A percentile compares a stretch with the other conserved stretches of the same genome.
These are phyloP conservation scores for Drosophila neonasuta DNA, from an alignment of 2,888 invertebrate species.

Conservation along the genomic window DNA sequence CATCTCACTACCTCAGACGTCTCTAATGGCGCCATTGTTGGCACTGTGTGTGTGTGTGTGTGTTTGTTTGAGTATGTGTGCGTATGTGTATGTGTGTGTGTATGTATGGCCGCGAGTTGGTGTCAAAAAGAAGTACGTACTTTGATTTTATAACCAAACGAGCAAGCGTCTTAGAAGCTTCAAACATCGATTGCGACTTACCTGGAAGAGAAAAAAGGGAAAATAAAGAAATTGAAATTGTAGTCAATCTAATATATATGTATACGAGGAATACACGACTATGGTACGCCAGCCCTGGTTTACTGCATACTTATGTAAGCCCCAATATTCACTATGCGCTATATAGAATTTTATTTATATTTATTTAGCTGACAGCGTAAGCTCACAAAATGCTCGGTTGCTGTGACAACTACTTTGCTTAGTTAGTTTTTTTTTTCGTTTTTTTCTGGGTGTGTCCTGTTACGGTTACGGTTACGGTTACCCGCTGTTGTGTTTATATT, in stretches of 20 bases:
- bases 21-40: slow-evolving; percentile 51
- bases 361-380: slow-evolving; percentile 63
- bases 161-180: slow-evolving; percentile 50
- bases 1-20: slow-evolving; percentile 50
- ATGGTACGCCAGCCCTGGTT: background rate
- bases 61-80: slow-evolving; percentile 10
- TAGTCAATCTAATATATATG: slow-evolving; percentile 59
- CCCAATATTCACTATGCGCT: slow-evolving; percentile 1
- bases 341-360: slow-evolving; percentile 50
- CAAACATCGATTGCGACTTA: slow-evolving; percentile 54
- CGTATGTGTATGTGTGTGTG: slow-evolving; percentile 4
- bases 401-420: slow-evolving; percentile 63
- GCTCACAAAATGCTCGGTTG: slow-evolving; percentile 56
- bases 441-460: slow-evolving; percentile 45
- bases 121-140: slow-evolving; percentile 69
- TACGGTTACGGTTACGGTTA: slow-evolving; percentile 18
- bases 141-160: slow-evolving; percentile 73
- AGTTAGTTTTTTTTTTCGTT: slow-evolving; percentile 5
- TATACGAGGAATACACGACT: slow-evolving; percentile 35
- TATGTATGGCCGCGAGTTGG: slow-evolving; percentile 31
- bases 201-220: slow-evolving; percentile 55
- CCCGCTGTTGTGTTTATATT: slow-evolving; percentile 36
- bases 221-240: slow-evolving; percentile 68
- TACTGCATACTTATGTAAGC: slow-evolving; percentile 6
- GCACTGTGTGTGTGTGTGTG: slow-evolving; percentile 17